Base-by-base conservation (phyloP, 2,888 invertebrate species). In the Xestia rhomboidea region DNA sequence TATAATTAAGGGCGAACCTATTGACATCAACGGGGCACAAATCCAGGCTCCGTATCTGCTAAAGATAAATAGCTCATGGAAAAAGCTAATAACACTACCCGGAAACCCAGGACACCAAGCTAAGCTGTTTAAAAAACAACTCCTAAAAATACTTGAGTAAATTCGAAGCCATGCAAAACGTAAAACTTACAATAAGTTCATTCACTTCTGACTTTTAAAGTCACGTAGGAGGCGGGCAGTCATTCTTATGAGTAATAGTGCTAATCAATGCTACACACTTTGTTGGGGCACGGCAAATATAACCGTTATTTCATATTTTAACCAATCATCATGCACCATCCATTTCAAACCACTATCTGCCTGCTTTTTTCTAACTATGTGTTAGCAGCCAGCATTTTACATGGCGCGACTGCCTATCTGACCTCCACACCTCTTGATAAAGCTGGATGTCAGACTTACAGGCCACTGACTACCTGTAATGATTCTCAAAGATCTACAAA, bases 101-200 rank as follows among this genome's bases (percentile, higher is more conserved):
- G 1, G 21, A 24, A 51, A 51, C 2, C 49, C 8, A 51, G 13
- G n/a, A n/a, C 13, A 11, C 6, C n/a, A 54, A 54, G 24, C 3
- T 3, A n/a, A 13, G 27, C 15, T 27, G 15, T 30, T 18, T 8
- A 30, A 21, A 34, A 34, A 34, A 34, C 34, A 34, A 34, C 34
- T 34, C 4, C 34, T 34, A 34, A 34, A 24, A n/a, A 54, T 54
- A 34, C 62, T 34, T 5, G 5, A 62, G 13, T 38, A 62, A 34
- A 68, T 57, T 38, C n/a, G 21, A 38, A 60, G n/a, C 1, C 1
- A 8, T 13, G 27, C 44, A 27, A 11, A 38, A n/a, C 27, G 3
- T 54, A 6, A 21, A 60, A 5, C 21, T 34, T 27, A 62, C 62
- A 69, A 60, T 60, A 60, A 69, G 69, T 60, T 69, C 69, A 69